Evolutionary conservation across 2,113 vertebrate genomes (phyloP).

Genomic region (Alectura lathami): DNA sequence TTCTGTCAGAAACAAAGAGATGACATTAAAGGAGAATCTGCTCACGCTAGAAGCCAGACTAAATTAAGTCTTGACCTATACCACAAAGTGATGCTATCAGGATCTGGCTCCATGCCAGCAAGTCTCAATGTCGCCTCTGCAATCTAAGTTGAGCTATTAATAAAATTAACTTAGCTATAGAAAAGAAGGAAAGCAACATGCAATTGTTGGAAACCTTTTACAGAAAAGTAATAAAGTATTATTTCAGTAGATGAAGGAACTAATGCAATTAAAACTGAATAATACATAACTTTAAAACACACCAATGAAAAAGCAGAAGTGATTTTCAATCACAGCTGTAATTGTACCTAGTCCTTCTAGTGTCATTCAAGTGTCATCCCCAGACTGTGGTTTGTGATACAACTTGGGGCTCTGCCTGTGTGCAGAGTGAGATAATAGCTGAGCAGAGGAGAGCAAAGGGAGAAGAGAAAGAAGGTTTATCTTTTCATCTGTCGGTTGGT

Average conservation of each 20-base stretch:
- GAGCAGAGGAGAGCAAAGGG: background rate
- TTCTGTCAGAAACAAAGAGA: slow-evolving; percentile 16
- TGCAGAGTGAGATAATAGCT: background rate
- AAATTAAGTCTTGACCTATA: slow-evolving; percentile 34
- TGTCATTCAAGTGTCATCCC: background rate
- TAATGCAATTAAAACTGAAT: background rate
- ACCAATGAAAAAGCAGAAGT: background rate
- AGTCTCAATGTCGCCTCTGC: background rate
- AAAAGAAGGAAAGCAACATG: background rate
- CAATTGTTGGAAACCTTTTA: background rate
- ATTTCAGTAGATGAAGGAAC: background rate
- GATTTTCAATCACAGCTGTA: background rate
- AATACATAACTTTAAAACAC: background rate
- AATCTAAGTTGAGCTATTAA: background rate
- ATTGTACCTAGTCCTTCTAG: background rate
- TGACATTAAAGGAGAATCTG: slow-evolving; percentile 24
- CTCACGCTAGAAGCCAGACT: background rate
- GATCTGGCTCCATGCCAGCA: background rate
- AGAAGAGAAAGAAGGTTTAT: background rate
- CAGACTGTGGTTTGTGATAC: background rate
- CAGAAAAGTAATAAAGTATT: background rate
- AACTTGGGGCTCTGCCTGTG: background rate
- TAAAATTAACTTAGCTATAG: background rate
- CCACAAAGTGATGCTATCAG: background rate
- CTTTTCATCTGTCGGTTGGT: background rate